phyloP scores from a whole-genome alignment of 2,888 invertebrate genomes.

The Watsonalla binaria region DNA sequence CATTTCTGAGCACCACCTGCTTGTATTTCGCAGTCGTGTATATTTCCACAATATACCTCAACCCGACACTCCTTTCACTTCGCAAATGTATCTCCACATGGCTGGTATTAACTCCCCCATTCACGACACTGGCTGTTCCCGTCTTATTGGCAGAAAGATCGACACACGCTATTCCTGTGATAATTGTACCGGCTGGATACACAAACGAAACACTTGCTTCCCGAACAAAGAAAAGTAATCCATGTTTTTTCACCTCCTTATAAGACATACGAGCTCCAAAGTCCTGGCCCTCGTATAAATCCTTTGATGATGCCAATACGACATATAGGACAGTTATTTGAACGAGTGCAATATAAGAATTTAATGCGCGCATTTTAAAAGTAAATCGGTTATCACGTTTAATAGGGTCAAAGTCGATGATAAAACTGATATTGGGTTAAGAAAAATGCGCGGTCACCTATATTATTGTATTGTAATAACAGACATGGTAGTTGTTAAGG shows the following conservation, averaged over 20 bases:
- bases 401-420: constrained; percentile 19
- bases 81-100: constrained; percentile 29
- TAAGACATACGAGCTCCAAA: constrained; percentile 45
- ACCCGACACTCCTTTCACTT: constrained; percentile 34
- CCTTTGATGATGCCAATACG: background rate
- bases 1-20: background rate
- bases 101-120: constrained; percentile 31
- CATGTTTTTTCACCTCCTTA: constrained; percentile 40
- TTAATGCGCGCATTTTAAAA: constrained; percentile 3
- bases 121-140: constrained; percentile 21
- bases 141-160: constrained; percentile 34
- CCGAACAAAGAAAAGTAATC: constrained; percentile 37
- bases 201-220: constrained; percentile 22
- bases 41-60: constrained; percentile 32
- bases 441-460: constrained; percentile 11
- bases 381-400: constrained; percentile 11
- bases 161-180: constrained; percentile 39
- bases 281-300: constrained; percentile 27
- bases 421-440: constrained; percentile 22
- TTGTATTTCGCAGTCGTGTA: constrained; percentile 14
- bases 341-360: background rate
- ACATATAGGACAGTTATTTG: background rate
- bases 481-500: no score
- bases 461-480: no score
- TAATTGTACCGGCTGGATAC: constrained; percentile 37